A percentile compares a stretch with the other conserved stretches of the same genome.
Evolutionary conservation across 2,113 vertebrate species (phyloP).

Genomic region (Aix galericulata): DNA sequence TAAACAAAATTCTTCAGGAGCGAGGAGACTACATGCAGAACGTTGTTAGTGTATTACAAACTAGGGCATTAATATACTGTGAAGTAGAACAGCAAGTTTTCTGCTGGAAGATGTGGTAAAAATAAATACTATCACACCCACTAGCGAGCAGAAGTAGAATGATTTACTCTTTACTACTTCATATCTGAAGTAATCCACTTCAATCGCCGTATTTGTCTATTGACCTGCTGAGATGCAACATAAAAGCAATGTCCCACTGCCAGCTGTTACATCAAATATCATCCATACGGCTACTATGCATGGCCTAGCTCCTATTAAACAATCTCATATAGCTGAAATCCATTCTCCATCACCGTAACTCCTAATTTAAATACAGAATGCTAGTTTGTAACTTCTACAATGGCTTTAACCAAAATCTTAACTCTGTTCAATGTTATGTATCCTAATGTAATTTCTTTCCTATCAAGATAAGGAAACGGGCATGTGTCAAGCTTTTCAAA

Average conservation of each 20-base stretch:
- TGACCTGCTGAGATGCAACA: background rate
- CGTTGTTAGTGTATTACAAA: background rate
- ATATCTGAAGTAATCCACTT: background rate
- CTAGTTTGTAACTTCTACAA: background rate
- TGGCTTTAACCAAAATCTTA: background rate
- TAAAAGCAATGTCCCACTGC: background rate
- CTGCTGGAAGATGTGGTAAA: background rate
- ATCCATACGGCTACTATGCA: background rate
- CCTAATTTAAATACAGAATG: background rate
- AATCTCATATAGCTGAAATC: background rate
- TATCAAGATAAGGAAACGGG: background rate
- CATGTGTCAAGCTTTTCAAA: background rate
- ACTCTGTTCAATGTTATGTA: background rate
- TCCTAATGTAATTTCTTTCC: background rate
- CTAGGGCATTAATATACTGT: background rate
- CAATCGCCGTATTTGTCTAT: background rate
- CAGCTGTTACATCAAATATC: fast-evolving
- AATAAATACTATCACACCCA: background rate
- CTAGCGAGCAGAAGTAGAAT: background rate
- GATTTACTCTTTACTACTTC: background rate
- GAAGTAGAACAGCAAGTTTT: background rate
- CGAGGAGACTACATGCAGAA: background rate
- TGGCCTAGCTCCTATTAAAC: background rate
- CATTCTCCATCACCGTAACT: background rate
- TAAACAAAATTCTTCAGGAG: background rate